These are phyloP conservation scores for Syngnathus scovelli DNA, from an alignment of 2,113 vertebrate genomes.

Conservation along the genomic window DNA sequence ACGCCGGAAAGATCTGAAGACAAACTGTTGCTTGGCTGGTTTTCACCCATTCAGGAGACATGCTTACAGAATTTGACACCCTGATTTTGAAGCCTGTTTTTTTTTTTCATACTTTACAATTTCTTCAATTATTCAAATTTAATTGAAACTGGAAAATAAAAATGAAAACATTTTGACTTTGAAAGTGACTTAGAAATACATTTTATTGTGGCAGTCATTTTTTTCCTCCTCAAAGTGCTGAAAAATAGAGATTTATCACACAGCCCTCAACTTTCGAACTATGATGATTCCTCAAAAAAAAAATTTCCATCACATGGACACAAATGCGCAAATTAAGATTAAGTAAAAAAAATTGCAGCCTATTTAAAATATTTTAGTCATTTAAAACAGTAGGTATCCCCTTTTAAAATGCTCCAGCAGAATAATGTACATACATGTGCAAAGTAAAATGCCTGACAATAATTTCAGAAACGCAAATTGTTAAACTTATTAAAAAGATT, in stretches of 20 bases:
- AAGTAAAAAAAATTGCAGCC: constrained; percentile 21
- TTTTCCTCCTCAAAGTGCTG: constrained; percentile 46
- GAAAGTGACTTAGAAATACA: constrained; percentile 13
- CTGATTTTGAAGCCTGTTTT: too few species aligned
- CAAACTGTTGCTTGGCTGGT: too few species aligned
- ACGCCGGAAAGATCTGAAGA: too few species aligned
- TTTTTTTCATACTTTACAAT: too few species aligned
- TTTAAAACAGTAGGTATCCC: constrained; percentile 28
- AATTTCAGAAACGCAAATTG: constrained; percentile 36
- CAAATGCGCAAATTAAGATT: constrained; percentile 15
- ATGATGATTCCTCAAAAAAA: background rate
- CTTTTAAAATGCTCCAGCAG: constrained; percentile 64
- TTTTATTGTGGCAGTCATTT: constrained; percentile 26
- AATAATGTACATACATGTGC: constrained; percentile 75
- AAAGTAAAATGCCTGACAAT: constrained; percentile 65
- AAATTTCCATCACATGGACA: constrained; percentile 16
- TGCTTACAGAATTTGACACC: too few species aligned
- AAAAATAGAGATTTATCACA: constrained; percentile 25
- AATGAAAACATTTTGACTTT: background rate
- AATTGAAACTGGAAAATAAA: background rate
- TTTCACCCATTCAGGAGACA: too few species aligned
- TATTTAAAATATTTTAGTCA: constrained; percentile 27
- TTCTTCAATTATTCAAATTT: too few species aligned
- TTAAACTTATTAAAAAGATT: constrained; percentile 56
- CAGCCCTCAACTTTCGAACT: constrained; percentile 15